phyloP scores from a whole-genome alignment of 2,797 vertebrate genomes.

The Falco columbarius region DNA sequence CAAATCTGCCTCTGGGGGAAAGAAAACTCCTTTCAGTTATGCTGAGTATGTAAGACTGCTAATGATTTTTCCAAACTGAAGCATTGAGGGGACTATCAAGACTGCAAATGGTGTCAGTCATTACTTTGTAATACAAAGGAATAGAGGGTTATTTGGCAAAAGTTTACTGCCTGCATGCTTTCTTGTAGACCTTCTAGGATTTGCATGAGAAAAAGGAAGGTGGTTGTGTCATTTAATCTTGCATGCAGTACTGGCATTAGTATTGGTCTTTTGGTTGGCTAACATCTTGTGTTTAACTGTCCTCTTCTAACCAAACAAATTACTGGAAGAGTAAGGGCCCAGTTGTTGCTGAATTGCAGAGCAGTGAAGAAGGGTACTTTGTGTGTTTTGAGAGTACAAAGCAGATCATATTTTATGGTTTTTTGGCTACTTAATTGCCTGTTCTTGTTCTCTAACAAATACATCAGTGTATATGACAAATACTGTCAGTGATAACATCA shows the following conservation, averaged over 20 bases:
- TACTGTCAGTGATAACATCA: background rate
- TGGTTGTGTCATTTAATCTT: background rate
- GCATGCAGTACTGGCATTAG: background rate
- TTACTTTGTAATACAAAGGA: background rate
- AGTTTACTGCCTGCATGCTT: background rate
- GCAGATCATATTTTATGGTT: background rate
- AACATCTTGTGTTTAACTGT: background rate
- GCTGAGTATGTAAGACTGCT: background rate
- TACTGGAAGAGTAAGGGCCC: background rate
- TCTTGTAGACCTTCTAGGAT: background rate
- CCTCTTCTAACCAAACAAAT: background rate
- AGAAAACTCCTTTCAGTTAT: background rate
- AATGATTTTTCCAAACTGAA: background rate
- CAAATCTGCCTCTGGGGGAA: background rate
- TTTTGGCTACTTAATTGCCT: background rate
- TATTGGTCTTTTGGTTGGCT: background rate
- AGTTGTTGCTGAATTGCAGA: background rate
- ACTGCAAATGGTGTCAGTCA: accelerated
- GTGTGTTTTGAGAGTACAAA: background rate
- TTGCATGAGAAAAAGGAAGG: background rate
- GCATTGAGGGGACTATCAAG: background rate
- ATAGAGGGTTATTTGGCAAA: background rate
- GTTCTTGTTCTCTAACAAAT: background rate
- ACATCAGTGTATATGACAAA: too few relatives aligned
- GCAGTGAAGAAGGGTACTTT: background rate